phyloP scores from a whole-genome alignment of 2,888 invertebrate species.

The Drosophila borborema region DNA sequence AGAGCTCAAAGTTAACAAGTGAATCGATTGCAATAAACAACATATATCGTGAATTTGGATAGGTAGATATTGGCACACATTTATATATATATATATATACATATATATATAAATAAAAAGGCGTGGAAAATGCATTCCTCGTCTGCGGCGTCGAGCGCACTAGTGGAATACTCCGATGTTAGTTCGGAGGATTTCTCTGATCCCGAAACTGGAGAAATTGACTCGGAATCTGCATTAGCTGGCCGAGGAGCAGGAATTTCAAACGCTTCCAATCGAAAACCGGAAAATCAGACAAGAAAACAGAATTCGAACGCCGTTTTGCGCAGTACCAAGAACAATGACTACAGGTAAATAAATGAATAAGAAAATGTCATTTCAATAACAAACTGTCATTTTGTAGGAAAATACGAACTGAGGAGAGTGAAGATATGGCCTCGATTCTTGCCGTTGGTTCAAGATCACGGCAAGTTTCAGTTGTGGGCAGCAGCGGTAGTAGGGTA shows the following conservation, averaged over 20 bases:
- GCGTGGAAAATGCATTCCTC: conserved; percentile 68
- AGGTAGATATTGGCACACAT: conserved; percentile 3
- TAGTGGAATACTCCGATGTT: conserved; percentile 94
- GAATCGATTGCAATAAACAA: conserved; percentile 11
- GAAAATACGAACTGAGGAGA: conserved; percentile 74
- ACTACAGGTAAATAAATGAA: conserved; percentile 69
- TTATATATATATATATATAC: neutral
- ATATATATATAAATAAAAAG: conserved; percentile 9
- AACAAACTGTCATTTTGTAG: conserved; percentile 39
- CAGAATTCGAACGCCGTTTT: conserved; percentile 42
- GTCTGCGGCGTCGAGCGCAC: conserved; percentile 65
- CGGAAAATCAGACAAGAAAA: conserved; percentile 51
- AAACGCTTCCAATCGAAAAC: conserved; percentile 45
- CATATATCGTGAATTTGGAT: conserved; percentile 5
- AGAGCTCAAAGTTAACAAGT: conserved; percentile 10
- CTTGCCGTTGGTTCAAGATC: conserved; percentile 41
- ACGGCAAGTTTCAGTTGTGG: conserved; percentile 55
- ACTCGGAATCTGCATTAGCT: conserved; percentile 82
- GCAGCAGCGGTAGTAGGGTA: conserved; percentile 50
- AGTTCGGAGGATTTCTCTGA: conserved; percentile 96
- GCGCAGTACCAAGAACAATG: conserved; percentile 63
- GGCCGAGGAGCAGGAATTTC: conserved; percentile 21
- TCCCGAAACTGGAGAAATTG: conserved; percentile 95
- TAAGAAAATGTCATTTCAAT: neutral
- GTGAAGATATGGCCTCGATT: conserved; percentile 49